A percentile compares a stretch with the other conserved stretches of the same genome.
phyloP scores from a whole-genome alignment of 2,797 vertebrate genomes.

The Rhabdophis nuchalis region DNA sequence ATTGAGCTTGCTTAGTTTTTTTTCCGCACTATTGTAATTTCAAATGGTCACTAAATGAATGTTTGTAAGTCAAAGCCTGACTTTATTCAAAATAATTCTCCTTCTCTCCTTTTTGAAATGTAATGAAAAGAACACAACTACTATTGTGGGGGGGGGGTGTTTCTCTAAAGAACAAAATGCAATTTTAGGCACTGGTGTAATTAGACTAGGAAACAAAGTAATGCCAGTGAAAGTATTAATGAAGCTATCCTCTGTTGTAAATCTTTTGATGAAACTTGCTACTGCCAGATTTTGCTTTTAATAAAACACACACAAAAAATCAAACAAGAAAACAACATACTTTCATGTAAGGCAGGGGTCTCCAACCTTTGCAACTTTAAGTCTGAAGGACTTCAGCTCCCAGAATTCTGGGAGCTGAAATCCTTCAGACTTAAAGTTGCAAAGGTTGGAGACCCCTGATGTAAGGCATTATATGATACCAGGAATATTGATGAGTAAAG shows the following conservation, averaged over 20 bases:
- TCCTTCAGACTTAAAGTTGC: too few species aligned
- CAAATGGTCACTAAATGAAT: background rate
- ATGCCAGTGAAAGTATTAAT: background rate
- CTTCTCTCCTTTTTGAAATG: background rate
- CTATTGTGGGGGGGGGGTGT: too few species aligned
- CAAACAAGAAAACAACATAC: background rate
- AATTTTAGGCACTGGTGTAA: background rate
- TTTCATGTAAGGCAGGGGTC: background rate
- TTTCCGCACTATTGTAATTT: background rate
- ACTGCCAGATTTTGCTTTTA: background rate
- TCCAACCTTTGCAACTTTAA: too few species aligned
- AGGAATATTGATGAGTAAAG: background rate
- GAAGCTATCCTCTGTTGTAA: background rate
- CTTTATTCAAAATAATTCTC: background rate
- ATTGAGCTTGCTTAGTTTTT: background rate
- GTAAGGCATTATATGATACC: background rate
- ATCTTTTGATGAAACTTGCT: background rate
- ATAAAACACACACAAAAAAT: background rate
- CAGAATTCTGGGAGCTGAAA: too few species aligned
- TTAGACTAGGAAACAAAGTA: background rate
- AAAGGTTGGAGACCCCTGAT: too few species aligned
- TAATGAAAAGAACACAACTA: background rate
- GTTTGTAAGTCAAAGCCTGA: background rate
- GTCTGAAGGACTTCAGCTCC: too few species aligned
- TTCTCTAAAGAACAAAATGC: background rate